These are phyloP conservation scores for Apostichopus leukothele DNA, from an alignment of 53 echinoderm and acorn worm genomes.

Conservation along the genomic window DNA sequence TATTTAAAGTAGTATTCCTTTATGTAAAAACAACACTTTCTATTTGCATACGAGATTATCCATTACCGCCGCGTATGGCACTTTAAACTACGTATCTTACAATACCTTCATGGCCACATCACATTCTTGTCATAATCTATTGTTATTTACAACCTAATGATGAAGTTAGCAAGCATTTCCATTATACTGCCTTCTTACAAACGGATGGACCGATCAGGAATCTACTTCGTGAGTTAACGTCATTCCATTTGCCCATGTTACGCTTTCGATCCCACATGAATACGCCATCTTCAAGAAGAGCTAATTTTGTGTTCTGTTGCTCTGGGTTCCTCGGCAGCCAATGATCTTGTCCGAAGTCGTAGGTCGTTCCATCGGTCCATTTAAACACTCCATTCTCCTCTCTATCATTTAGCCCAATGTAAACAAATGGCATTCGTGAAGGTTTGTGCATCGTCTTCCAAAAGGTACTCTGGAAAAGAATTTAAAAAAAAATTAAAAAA, in stretches of 20 bases:
- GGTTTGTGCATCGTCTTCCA: not conserved
- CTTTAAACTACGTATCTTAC: too few relatives aligned
- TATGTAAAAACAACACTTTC: too few relatives aligned
- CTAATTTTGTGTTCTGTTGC: not conserved
- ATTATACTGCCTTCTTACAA: conserved; percentile 15
- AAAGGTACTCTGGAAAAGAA: conserved; percentile 5
- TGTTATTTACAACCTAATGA: too few relatives aligned
- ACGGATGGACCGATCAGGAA: conserved; percentile 2
- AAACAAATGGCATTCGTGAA: conserved; percentile 21
- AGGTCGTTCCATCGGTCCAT: conserved; percentile 31
- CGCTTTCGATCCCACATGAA: conserved; percentile 19
- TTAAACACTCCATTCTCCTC: conserved; percentile 22
- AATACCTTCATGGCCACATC: too few relatives aligned
- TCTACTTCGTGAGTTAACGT: conserved; percentile 29
- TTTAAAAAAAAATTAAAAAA: too few relatives aligned
- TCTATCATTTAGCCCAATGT: conserved; percentile 30
- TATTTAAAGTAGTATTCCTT: too few relatives aligned
- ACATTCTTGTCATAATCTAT: too few relatives aligned
- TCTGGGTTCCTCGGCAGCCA: conserved; percentile 31
- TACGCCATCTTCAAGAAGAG: conserved; percentile 8
- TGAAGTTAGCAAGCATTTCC: too few relatives aligned
- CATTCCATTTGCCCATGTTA: conserved; percentile 38
- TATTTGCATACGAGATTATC: too few relatives aligned
- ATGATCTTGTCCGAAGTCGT: conserved; percentile 12
- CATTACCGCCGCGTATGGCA: too few relatives aligned